Evolutionary conservation across 2,797 vertebrate species (phyloP), one percentile per base, ranked within the genome.

Genomic region (Tokudaia muenninki): DNA sequence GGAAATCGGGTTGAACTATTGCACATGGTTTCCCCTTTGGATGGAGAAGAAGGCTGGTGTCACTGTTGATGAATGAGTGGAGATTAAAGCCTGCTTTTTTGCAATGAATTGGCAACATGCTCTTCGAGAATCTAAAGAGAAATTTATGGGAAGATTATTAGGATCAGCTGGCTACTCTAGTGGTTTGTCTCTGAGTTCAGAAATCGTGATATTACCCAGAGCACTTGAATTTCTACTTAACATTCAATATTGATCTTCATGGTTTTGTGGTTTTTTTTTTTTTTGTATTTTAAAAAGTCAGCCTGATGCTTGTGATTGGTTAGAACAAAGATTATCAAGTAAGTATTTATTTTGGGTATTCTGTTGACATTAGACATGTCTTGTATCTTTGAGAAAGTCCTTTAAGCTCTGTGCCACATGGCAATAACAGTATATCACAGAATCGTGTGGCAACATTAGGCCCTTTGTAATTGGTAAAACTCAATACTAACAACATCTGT

Each of bases 1-100:
- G 92, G 97, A 98, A 97, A 92, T 97, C 52, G 70, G 97, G 96
- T 92, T 97, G 97, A 98, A 98, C 98, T 97, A 95, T 84, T 96
- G 96, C 96, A 97, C 92, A 97, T 97, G 97, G 97, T 77, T 96
- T 96, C 87, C 81, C 70, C 61, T 41, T 92, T 96, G 93, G 90
- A 93, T 91, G 82, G 83, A 94, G 83, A 93, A 92, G 87, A 87
- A 63, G 72, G 29, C 55, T 96, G 59, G 44, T 94, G 90, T 94
- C 81, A 29, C 83, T 96, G 22, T 77, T 97, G 97, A 96, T 97
- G 67, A 95, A 96, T 93, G 96, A 55, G 37, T 97, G 91, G 89
- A 94, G 67, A 96, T 95, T 92, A 94, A 94, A 97, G 74, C n/a
- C 70, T 87, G 90, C 63, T 24, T 84, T 96, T 94, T 95, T 95